Evolutionary conservation across 37 sponge, comb jelly and placozoan genomes (phyloP), one percentile per base, ranked within the genome.

Genomic region (Ianthella basta): DNA sequence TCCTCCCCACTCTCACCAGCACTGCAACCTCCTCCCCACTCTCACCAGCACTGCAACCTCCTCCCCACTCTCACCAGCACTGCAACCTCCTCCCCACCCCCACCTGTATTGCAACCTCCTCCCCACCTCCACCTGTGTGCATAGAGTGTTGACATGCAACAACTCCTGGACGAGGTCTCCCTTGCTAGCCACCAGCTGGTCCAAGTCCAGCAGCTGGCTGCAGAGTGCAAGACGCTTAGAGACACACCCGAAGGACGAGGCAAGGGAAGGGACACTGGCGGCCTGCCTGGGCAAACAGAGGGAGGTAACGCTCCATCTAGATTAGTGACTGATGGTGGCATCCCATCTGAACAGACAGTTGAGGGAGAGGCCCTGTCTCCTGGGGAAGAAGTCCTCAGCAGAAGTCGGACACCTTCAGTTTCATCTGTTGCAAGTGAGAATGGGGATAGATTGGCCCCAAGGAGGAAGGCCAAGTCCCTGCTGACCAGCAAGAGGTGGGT

Each of bases 101-200:
- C 63, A 2, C 12, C 34, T 2, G 4, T 34, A 1, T 69, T 33
- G 0, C 29, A 27, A 29, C 70, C 50, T 44, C 50, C 50, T 6
- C 50, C 8, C 50, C 50, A 3, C 8, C 50, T 6, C 50, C 8
- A 10, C 50, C 50, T 44, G 6, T 44, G 50, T 61, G 5, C 55
- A n/a, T 40, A 94, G 91, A 85, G 90, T 88, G 91, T 81, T 23
- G 94, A 94, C 53, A 75, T 90, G 6, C 72, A 72, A 56, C 0
- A 23, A 33, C 56, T 90, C 39, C 39, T 75, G 60, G 74, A 77
- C 14, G 94, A 94, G 72, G 53, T 94, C 4, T 21, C 5, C 2
- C 38, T 61, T 19, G 90, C 78, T 18, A 30, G 33, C 50, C 84
- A 89, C 12, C 84, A 93, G 87, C 68, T 93, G 38, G 53, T 30